A percentile compares a stretch with the other conserved stretches of the same genome.
phyloP scores from a whole-genome alignment of 2,888 invertebrate species.

The Melieria omissa region DNA sequence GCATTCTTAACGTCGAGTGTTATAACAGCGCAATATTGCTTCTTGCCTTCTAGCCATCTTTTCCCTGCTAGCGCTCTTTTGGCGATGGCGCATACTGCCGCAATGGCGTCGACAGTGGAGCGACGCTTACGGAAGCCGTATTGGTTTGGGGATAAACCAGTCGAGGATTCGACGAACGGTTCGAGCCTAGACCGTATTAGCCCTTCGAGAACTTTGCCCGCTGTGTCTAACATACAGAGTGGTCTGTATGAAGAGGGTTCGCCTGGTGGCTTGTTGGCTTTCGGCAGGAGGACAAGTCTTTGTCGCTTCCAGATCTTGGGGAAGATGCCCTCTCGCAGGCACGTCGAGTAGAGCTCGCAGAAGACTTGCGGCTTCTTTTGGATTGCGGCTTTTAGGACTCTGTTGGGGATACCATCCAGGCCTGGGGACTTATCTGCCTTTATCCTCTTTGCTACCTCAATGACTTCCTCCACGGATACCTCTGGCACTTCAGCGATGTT shows the following conservation, averaged over 20 bases:
- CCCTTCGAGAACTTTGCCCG: slow-evolving; percentile 13
- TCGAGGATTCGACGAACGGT: not conserved
- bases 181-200: slow-evolving; percentile 7
- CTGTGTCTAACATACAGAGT: slow-evolving; percentile 20
- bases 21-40: slow-evolving; percentile 24
- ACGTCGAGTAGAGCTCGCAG: not conserved
- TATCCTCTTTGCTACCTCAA: not conserved
- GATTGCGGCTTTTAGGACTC: not conserved
- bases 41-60: slow-evolving; percentile 8
- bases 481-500: not conserved
- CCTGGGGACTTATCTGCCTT: slow-evolving; percentile 1
- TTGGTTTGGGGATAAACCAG: slow-evolving; percentile 10
- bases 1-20: slow-evolving; percentile 31
- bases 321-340: slow-evolving; percentile 14
- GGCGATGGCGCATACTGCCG: not conserved
- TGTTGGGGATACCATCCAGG: slow-evolving; percentile 3
- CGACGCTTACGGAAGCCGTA: slow-evolving; percentile 22
- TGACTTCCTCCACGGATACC: not conserved
- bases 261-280: slow-evolving; percentile 10
- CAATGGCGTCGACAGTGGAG: slow-evolving; percentile 20
- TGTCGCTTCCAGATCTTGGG: slow-evolving; percentile 15
- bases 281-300: slow-evolving; percentile 17
- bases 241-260: slow-evolving; percentile 18
- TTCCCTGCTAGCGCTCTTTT: slow-evolving; percentile 19
- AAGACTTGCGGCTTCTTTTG: not conserved